Evolutionary conservation across 53 echinoderm and acorn worm genomes (phyloP), one percentile per base, ranked within the genome.

Genomic region (Astropecten irregularis): DNA sequence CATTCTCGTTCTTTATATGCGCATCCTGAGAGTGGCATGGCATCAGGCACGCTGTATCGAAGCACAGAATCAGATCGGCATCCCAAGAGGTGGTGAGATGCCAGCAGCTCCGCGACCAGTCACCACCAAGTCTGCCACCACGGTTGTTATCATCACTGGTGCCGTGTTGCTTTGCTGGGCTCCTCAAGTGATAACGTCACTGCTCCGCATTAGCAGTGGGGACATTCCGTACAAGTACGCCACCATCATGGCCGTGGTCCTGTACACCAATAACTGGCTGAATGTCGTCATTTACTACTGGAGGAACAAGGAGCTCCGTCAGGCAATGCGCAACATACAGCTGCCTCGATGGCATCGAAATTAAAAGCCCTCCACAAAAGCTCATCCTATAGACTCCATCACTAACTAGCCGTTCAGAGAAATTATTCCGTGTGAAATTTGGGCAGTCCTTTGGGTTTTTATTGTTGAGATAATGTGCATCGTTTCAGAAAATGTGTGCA

Each of bases 1-100:
- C 53, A 56, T 69, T 22, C 40, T 83, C 3, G 42, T 68, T 31
- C 83, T 83, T 20, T 83, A 83, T 25, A 19, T 38, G 11, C 30
- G 23, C 68, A 54, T 83, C 30, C 54, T 83, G 54, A 83, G 27
- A 40, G 36, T 83, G 14, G 83, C 83, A 7, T 54, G 69, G 13
- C 25, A 30, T 54, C 83, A 83, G 37, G 68, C 83, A 11, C n/a
- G 38, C 2, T 34, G 25, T 14, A 82, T 82, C 37, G 54, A 58
- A 22, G 59, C 77, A 9, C 38, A 65, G 38, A 36, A 18, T 21
- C 38, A 5, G 1, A 29, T 2, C 8, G 35, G 19, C 35, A 34
- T 36, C 18, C 39, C 36, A 4, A 28, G 13, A 23, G 38, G 6
- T 3, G 21, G 23, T 29, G 27, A 58, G 10, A 30, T 28, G 8